Percentiles rank a stretch among this genome's conserved stretches.
phyloP scores from a whole-genome alignment of 2,113 vertebrate genomes.

The Rafetus swinhoei region DNA sequence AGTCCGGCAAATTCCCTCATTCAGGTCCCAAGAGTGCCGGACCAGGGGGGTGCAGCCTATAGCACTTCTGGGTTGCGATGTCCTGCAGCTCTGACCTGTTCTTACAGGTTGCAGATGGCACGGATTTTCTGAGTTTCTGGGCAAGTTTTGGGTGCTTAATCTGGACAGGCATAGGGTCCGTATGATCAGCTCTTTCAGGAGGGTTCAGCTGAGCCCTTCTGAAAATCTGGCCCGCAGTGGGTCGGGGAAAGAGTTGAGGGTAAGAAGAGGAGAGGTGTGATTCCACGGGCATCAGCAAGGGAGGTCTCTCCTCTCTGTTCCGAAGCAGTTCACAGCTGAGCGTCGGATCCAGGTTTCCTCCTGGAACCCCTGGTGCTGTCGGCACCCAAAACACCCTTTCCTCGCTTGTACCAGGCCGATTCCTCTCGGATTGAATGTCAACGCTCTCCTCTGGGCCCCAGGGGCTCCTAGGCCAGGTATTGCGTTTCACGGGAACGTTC shows the following conservation, averaged over 20 bases:
- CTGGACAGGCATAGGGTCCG: neutral
- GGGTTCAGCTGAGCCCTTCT: neutral
- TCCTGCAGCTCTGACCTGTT: neutral
- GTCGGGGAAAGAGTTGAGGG: neutral
- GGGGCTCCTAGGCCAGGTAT: neutral
- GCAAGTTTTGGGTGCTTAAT: neutral
- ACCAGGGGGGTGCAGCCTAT: too few species aligned
- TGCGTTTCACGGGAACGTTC: neutral
- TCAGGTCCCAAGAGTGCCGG: too few species aligned
- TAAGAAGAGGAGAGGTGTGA: neutral
- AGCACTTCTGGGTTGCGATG: neutral
- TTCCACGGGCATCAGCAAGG: neutral
- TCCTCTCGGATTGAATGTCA: neutral
- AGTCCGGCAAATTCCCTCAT: too few species aligned
- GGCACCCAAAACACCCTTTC: neutral
- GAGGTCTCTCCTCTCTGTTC: neutral
- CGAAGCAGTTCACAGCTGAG: neutral
- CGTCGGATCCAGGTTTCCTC: neutral
- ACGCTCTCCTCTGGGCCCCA: neutral
- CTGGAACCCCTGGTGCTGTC: neutral
- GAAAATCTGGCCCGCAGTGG: neutral
- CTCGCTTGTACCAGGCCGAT: neutral
- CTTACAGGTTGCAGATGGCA: neutral
- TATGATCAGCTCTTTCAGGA: neutral
- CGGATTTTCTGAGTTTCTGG: neutral